Base-by-base conservation (phyloP, 2,888 invertebrate species). In the Cantharis nigra region DNA sequence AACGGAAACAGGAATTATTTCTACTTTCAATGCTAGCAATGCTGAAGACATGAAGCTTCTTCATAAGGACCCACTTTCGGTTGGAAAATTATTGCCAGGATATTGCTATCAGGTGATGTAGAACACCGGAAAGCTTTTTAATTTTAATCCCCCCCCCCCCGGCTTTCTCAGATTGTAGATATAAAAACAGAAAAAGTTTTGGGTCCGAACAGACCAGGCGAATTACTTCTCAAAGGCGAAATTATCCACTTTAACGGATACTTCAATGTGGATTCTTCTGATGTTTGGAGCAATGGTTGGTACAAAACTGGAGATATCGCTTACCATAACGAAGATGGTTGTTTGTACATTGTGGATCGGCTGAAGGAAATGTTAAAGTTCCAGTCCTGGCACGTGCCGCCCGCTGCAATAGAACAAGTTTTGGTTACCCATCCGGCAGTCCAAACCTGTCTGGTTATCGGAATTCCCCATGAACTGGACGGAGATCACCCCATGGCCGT, bases 371-470 rank as follows among this genome's bases (percentile, higher is more conserved):
- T 90, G 26, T 84, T 90, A n/a, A 90, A 90, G 84, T 90, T 89
- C 77, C 88, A 84, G 78, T 87, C 84, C 69, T 85, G 89, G 85
- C 90, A 90, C 81, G 90, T 91, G 3, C 91, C 96, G 7, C 97
- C 97, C 16, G 95, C 96, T 0, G 95, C 96, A 85, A 86, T 97
- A 20, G 97, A 97, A 87, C 91, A 90, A 65, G 83, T 94, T 2
- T 84, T 96, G 0, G 90, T 93, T 75, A 90, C 91, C 23, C 94
- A 95, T 87, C 93, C 94, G 0, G 91, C 91, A 20, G 91, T 97
- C 0, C 87, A 90, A 18, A 96, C 96, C 83, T 95, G 94, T 0
- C 96, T 94, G 0, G 96, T 98, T 0, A 89, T 97, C 78, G 96
- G 96, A 0, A 87, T 94, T 23, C 92, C 93, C 0, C 92, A 96